Evolutionary conservation across 2,888 invertebrate genomes (phyloP).

Genomic region (Habroteleia sp.): DNA sequence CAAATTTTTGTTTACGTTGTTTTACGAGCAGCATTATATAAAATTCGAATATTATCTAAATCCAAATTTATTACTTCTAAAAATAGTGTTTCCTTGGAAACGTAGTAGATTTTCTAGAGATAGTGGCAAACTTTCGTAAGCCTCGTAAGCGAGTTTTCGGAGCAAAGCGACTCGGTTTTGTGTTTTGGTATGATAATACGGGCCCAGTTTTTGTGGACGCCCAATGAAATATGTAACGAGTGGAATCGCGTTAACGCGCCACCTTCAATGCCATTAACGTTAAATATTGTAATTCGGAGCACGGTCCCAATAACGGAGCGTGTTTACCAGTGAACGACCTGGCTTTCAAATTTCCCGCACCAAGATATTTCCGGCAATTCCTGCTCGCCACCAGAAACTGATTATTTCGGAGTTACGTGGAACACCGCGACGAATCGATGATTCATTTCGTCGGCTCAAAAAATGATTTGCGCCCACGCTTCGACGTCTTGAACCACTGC

Average conservation of each 20-base stretch:
- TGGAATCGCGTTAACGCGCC: constrained; percentile 7
- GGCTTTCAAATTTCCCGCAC: constrained; percentile 17
- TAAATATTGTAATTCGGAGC: constrained; percentile 11
- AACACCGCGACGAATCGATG: constrained; percentile 28
- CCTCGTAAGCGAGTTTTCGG: no score
- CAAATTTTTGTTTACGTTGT: no score
- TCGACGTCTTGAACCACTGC: constrained; percentile 8
- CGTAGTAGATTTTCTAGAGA: no score
- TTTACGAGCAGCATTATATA: no score
- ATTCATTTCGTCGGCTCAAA: constrained; percentile 20
- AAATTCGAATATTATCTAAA: no score
- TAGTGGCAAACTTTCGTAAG: no score
- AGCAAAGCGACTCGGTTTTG: no score
- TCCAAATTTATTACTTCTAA: no score
- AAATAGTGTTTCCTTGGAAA: no score
- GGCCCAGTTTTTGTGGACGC: not conserved
- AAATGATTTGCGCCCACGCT: constrained; percentile 31
- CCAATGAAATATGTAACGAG: constrained; percentile 18
- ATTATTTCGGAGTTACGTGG: constrained; percentile 10
- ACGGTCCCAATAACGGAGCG: constrained; percentile 16
- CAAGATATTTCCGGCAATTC: constrained; percentile 9
- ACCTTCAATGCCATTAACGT: constrained; percentile 14
- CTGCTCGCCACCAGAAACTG: not conserved
- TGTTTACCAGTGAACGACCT: constrained; percentile 48
- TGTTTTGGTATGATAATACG: no score